Evolutionary conservation across 2,888 invertebrate genomes (phyloP), one percentile per base, ranked within the genome.

Genomic region (Eurois occulta): DNA sequence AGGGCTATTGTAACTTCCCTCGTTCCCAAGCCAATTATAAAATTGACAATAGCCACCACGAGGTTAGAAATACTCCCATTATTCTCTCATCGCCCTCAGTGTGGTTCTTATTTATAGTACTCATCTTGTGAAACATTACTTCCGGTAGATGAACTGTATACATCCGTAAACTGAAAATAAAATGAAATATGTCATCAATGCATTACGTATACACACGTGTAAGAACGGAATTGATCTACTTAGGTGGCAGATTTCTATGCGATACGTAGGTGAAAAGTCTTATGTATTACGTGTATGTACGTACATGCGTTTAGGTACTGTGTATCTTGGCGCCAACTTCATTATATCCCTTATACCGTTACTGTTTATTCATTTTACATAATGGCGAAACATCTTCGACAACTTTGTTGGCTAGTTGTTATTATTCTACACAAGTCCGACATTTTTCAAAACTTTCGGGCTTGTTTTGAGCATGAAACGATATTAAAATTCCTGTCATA

Each of bases 401-500:
- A 46, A 68, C n/a, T 65, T 71, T 41, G 32, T 71, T 73, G 35
- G 24, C 67, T 85, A 64, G 43, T 83, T 85, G 41, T 65, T 77
- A 85, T 81, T 81, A 85, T 81, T 81, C 81, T 48, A 69, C 21
- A 32, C 60, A 41, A 85, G 71, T 24, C 41, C 69, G 46, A 52
- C 18, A 69, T 66, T 81, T 73, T 69, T 69, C 18, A 55, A 66
- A 77, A 75, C 69, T 74, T 72, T 72, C 69, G 24, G 48, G 10
- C 18, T 64, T 73, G 85, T 75, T 83, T 58, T 48, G 48, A 72
- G 70, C 66, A 48, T 78, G 62, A 75, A 82, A 74, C 58, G 41
- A 48, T 76, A 70, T 80, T 75, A 69, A 79, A 80, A 80, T 86
- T 87, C 77, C 60, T 72, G 71, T 79, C 79, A 75, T 78, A 75